phyloP scores from a whole-genome alignment of 1,140 invertebrate species.

The Piezodorus guildinii region DNA sequence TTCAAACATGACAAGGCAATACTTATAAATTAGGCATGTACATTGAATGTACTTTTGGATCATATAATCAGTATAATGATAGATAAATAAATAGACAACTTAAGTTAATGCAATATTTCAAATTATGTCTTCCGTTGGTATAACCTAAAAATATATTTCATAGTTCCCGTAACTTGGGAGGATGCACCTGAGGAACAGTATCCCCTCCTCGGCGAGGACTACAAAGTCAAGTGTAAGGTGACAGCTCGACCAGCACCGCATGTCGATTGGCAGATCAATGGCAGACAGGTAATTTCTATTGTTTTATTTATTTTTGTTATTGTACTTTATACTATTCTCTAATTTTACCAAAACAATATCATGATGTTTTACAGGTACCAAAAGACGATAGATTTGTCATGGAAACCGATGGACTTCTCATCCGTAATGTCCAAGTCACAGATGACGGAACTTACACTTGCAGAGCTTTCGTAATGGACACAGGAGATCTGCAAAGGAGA shows the following conservation, averaged over 20 bases:
- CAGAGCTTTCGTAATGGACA: constrained; percentile 62
- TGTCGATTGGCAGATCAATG: constrained; percentile 74
- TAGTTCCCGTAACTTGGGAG: constrained; percentile 72
- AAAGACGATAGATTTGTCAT: constrained; percentile 54
- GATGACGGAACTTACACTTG: constrained; percentile 80
- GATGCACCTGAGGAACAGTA: constrained; percentile 75
- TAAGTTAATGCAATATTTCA: too few relatives aligned
- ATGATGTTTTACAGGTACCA: constrained; percentile 29
- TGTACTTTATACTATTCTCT: constrained; percentile 25
- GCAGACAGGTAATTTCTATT: constrained; percentile 37
- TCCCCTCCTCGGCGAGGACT: constrained; percentile 62
- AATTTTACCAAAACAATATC: too few relatives aligned
- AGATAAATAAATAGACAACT: too few relatives aligned
- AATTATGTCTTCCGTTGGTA: too few relatives aligned
- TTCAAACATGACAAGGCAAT: too few relatives aligned
- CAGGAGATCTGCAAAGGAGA: constrained; percentile 61
- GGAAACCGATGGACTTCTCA: constrained; percentile 60
- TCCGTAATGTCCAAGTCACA: constrained; percentile 61
- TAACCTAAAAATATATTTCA: constrained; percentile 34
- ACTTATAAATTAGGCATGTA: too few relatives aligned
- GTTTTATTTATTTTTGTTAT: constrained; percentile 66
- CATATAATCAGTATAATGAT: too few relatives aligned
- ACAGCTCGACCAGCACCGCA: constrained; percentile 68
- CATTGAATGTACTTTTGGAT: too few relatives aligned
- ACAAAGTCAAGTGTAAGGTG: constrained; percentile 70